A percentile compares a stretch with the other conserved stretches of the same genome.
Evolutionary conservation across 2,888 invertebrate species (phyloP).

Genomic region (Sipha maydis): DNA sequence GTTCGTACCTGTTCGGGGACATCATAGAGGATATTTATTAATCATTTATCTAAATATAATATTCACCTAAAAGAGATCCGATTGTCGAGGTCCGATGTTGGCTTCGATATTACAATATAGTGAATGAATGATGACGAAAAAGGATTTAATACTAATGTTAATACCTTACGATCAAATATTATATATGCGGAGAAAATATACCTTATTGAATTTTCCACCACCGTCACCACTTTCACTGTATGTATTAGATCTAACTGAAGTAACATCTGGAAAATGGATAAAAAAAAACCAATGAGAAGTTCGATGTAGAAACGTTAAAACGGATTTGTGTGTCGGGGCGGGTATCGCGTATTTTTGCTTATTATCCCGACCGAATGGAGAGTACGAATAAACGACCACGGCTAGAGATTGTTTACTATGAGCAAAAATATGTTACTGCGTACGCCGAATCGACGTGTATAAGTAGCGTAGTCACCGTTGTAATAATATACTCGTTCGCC

Average conservation of each 20-base stretch:
- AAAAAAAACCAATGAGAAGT: neutral
- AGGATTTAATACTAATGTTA: neutral
- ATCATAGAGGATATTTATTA: neutral
- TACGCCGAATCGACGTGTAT: too few species aligned
- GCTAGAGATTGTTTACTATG: neutral
- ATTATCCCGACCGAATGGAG: neutral
- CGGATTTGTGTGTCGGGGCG: neutral
- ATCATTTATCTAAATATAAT: neutral
- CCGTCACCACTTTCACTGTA: neutral
- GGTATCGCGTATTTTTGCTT: neutral
- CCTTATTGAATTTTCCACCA: neutral
- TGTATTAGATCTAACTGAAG: neutral
- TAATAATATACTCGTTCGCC: constrained; percentile 4
- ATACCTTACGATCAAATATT: neutral
- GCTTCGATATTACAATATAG: neutral
- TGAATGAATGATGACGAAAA: neutral
- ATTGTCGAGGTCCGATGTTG: neutral
- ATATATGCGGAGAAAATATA: neutral
- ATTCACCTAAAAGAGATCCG: neutral
- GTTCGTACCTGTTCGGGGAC: too few species aligned
- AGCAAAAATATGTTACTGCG: neutral
- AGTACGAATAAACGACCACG: neutral
- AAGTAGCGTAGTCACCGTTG: neutral
- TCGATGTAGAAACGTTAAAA: neutral
- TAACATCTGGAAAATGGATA: neutral